These are phyloP conservation scores for Cephalopholis sonnerati DNA, from an alignment of 2,113 vertebrate species.

Conservation along the genomic window DNA sequence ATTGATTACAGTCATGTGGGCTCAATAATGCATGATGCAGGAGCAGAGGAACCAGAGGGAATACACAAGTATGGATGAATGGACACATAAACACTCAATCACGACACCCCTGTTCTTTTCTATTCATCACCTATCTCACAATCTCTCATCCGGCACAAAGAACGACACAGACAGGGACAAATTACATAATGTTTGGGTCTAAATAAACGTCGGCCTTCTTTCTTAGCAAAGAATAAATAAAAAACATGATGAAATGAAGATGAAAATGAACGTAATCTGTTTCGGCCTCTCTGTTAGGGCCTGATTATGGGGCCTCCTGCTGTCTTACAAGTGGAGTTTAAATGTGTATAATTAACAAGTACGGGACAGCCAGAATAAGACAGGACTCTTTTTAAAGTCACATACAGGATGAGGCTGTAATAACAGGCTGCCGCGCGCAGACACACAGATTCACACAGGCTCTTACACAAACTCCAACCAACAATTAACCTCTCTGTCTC, in stretches of 20 bases:
- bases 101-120: conserved; percentile 26
- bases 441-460: conserved; percentile 34
- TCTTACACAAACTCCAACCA: conserved; percentile 46
- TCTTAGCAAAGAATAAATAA: conserved; percentile 29
- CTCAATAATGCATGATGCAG: conserved; percentile 65
- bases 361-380: conserved; percentile 59
- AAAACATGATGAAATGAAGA: conserved; percentile 12
- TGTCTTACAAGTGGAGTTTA: conserved; percentile 58
- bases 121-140: conserved; percentile 35
- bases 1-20: conserved; percentile 65
- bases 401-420: conserved; percentile 66
- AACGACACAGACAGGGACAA: conserved; percentile 45
- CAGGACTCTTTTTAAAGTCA: conserved; percentile 58
- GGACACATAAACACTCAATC: conserved; percentile 42
- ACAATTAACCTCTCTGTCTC: conserved; percentile 50
- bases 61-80: conserved; percentile 37
- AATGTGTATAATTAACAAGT: conserved; percentile 70
- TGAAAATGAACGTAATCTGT: conserved; percentile 36
- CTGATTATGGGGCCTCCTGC: conserved; percentile 45
- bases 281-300: conserved; percentile 27
- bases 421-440: conserved; percentile 64
- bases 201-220: conserved; percentile 30
- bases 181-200: conserved; percentile 37
- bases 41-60: conserved; percentile 40
- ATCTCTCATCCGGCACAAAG: conserved; percentile 33